phyloP scores from a whole-genome alignment of 1,140 invertebrate genomes.

The Galendromus occidentalis region DNA sequence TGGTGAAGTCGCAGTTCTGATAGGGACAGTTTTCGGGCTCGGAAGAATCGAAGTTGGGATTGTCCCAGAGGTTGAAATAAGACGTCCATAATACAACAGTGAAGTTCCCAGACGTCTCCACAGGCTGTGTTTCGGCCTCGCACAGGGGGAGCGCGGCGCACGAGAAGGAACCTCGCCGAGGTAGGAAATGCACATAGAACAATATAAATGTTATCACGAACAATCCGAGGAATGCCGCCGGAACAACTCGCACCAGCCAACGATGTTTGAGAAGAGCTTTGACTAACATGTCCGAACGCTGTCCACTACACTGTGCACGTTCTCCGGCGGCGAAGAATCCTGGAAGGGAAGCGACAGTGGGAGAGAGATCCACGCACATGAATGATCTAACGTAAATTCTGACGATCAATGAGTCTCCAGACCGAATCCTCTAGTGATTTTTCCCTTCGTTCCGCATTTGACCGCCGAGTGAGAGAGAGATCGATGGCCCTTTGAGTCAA shows the following conservation, averaged over 20 bases:
- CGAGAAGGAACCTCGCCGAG: neutral
- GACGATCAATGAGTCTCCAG: no score
- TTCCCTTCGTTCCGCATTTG: no score
- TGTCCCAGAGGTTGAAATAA: neutral
- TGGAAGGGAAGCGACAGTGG: no score
- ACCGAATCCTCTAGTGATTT: no score
- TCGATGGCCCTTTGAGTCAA: no score
- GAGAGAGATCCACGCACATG: no score
- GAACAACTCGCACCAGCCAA: neutral
- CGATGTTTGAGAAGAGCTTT: neutral
- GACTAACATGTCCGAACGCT: neutral
- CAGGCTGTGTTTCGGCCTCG: neutral
- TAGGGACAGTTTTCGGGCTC: slow-evolving; percentile 8
- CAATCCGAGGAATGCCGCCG: neutral
- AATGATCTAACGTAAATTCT: no score
- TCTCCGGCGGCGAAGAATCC: no score
- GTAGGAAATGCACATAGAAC: neutral
- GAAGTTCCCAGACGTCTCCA: neutral
- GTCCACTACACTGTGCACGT: neutral
- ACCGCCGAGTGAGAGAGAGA: no score
- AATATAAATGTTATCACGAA: neutral
- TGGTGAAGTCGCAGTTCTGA: slow-evolving; percentile 16
- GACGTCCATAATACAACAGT: neutral
- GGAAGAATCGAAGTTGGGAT: neutral
- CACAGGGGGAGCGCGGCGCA: neutral